Evolutionary conservation across 2,113 vertebrate species (phyloP), one percentile per base, ranked within the genome.

Genomic region (Rhinogobius similis): DNA sequence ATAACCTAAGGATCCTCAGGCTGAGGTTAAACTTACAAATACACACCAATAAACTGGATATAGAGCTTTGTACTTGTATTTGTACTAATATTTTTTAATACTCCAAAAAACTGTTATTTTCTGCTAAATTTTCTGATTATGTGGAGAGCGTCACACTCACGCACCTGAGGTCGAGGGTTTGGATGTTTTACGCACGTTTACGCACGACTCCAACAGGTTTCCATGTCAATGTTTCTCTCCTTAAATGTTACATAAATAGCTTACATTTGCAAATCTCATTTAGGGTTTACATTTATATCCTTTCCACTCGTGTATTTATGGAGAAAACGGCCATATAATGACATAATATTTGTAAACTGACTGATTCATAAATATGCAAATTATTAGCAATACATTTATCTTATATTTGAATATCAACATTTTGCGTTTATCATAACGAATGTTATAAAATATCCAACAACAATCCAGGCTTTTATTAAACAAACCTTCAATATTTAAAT

Each of bases 401-500:
- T 16, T 10, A 16, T 9, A 58, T 58, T 58, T 63, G n/a, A 41
- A 24, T 43, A 63, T 26, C 21, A 23, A 63, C 3, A 63, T 63
- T 63, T 50, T n/a, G 5, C 46, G 1, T 21, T 18, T 20, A 5
- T 38, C 1, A 3, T 61, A 12, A 63, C 38, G 5, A 43, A 24
- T 63, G 23, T 50, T 50, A 21, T 50, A 50, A 46, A n/a, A 50
- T n/a, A 2, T 50, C 7, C n/a, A 21, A n/a, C 20, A 8, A 21
- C 18, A 50, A 2, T 10, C 46, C 20, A 50, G 46, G 46, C 52
- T n/a, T 36, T 72, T 18, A 0, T 3, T 1, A 24, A 24, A 21
- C 12, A 1, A 0, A 7, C 67, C 59, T 73, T 14, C 3, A 81
- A 76, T 64, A 46, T 62, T 76, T 72, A 72, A 73, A n/a, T 50